A percentile compares a stretch with the other conserved stretches of the same genome.
Conservation (phyloP, 2,113 vertebrate genomes). For the Clinocottus analis region DNA sequence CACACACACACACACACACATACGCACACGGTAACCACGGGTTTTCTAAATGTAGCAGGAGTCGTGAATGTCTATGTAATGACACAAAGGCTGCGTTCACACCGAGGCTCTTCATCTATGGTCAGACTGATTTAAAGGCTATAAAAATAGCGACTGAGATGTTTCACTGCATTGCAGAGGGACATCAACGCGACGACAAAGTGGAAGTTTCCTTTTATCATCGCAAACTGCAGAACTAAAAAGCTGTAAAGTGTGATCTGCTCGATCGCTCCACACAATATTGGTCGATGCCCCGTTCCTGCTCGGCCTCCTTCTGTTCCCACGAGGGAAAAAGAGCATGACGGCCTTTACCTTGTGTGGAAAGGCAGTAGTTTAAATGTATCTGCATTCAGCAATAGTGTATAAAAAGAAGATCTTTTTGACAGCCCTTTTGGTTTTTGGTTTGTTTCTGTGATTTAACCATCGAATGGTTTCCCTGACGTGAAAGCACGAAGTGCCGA, state of each 20-base stretch:
- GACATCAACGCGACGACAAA: neutral
- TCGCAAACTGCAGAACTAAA: neutral
- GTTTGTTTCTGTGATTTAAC: neutral
- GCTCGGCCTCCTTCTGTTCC: too few relatives aligned
- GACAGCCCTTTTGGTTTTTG: neutral
- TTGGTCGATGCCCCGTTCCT: too few relatives aligned
- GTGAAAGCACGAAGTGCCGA: neutral
- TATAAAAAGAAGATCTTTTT: neutral
- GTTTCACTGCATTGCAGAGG: neutral
- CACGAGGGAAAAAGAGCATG: too few relatives aligned
- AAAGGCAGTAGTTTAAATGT: neutral
- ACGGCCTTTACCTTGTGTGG: too few relatives aligned
- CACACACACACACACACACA: conserved; percentile 29
- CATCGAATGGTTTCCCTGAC: neutral
- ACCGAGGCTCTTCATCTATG: conserved; percentile 36
- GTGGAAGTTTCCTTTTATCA: neutral
- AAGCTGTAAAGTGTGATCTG: neutral
- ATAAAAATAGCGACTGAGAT: conserved; percentile 3
- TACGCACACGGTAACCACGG: conserved; percentile 59
- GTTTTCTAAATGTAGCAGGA: conserved; percentile 86
- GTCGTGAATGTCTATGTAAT: too few relatives aligned
- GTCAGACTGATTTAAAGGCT: conserved; percentile 19
- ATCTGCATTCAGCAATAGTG: neutral
- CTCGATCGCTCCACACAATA: conserved; percentile 4
- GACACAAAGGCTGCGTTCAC: too few relatives aligned